A percentile compares a stretch with the other conserved stretches of the same genome.
Conservation (phyloP, 2,888 invertebrate genomes). For the Lasioglossum oenotherae region DNA sequence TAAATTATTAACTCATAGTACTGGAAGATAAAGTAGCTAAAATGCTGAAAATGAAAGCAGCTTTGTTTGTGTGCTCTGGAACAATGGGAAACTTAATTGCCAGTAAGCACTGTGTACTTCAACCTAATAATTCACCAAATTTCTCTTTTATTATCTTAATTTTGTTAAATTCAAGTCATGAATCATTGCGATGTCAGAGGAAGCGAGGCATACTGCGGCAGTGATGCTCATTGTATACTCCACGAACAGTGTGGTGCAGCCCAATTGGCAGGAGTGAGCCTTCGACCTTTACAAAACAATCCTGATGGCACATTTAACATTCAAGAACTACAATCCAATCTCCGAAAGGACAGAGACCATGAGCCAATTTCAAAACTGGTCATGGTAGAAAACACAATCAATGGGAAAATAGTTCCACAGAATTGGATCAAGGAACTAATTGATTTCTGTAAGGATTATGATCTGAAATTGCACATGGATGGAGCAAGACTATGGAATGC, state of each 20-base stretch:
- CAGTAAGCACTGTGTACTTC: slow-evolving; percentile 86
- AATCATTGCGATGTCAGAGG: slow-evolving; percentile 95
- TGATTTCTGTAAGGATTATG: slow-evolving; percentile 87
- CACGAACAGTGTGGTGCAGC: slow-evolving; percentile 34
- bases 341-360: slow-evolving; percentile 91
- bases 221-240: slow-evolving; percentile 86
- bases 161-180: slow-evolving; percentile 88
- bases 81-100: slow-evolving; percentile 98
- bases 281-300: slow-evolving; percentile 89
- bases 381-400: slow-evolving; percentile 96
- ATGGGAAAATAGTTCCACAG: slow-evolving; percentile 93
- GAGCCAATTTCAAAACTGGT: slow-evolving; percentile 92
- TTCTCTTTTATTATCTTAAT: neutral
- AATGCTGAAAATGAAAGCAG: slow-evolving; percentile 94
- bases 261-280: slow-evolving; percentile 88
- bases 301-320: slow-evolving; percentile 95
- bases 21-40: slow-evolving; percentile 91
- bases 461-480: slow-evolving; percentile 94
- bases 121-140: neutral
- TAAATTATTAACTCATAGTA: slow-evolving; percentile 82
- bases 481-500: slow-evolving; percentile 98
- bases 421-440: slow-evolving; percentile 91
- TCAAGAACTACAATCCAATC: slow-evolving; percentile 87
- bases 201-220: slow-evolving; percentile 94
- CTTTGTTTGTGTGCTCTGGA: slow-evolving; percentile 94